These are phyloP conservation scores for Eupelmus urozonus DNA, from an alignment of 2,888 invertebrate species.

Conservation along the genomic window DNA sequence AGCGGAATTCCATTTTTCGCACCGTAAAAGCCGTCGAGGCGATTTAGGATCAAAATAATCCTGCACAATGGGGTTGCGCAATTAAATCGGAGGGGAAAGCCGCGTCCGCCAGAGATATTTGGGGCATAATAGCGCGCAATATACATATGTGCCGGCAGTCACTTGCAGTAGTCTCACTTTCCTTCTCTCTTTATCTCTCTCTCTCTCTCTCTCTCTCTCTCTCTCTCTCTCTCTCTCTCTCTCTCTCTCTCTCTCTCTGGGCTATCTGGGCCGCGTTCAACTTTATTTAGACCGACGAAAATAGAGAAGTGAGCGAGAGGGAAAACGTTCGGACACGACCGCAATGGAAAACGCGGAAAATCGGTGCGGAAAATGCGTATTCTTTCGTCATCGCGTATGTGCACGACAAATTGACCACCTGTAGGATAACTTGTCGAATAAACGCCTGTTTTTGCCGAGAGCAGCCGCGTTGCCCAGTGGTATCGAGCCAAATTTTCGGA, in stretches of 20 bases:
- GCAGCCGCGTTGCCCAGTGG: neutral
- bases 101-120: slow-evolving; percentile 68
- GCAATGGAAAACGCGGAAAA: slow-evolving; percentile 43
- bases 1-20: neutral
- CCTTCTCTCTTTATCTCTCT: slow-evolving; percentile 60
- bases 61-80: neutral
- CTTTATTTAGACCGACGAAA: slow-evolving; percentile 74
- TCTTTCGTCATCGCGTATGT: slow-evolving; percentile 30
- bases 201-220: slow-evolving; percentile 42
- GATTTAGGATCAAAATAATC: neutral
- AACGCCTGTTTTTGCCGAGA: slow-evolving; percentile 21
- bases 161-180: slow-evolving; percentile 65
- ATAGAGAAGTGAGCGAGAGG: slow-evolving; percentile 64
- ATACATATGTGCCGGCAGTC: slow-evolving; percentile 54
- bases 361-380: slow-evolving; percentile 6
- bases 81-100: slow-evolving; percentile 31
- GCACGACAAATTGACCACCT: slow-evolving; percentile 50
- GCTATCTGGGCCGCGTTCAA: slow-evolving; percentile 71
- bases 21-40: neutral
- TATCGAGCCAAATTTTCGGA: slow-evolving; percentile 28
- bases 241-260: too few species aligned
- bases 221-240: slow-evolving; percentile 62
- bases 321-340: slow-evolving; percentile 14
- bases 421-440: slow-evolving; percentile 20
- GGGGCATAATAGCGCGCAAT: slow-evolving; percentile 65